Conservation (phyloP, 2,113 vertebrate genomes). For the Stercorarius parasiticus region DNA sequence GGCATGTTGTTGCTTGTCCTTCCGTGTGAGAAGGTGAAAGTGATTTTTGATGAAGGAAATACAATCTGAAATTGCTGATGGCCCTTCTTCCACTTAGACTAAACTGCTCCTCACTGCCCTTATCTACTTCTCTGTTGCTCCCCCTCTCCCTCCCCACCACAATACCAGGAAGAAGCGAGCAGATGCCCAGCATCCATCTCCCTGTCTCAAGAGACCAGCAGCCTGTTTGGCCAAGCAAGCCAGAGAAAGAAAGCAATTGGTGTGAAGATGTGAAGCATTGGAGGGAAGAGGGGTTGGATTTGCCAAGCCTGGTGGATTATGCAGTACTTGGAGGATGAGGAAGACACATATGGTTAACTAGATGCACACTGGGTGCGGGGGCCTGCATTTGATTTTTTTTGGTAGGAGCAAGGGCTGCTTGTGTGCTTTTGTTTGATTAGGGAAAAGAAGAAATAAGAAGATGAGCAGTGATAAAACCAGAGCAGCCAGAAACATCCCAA, state of each 20-base stretch:
- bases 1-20: background rate
- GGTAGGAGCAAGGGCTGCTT: background rate
- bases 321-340: background rate
- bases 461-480: background rate
- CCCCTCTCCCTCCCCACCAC: background rate
- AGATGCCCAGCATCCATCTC: constrained; percentile 18
- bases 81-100: background rate
- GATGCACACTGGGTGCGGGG: background rate
- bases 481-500: background rate
- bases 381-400: background rate
- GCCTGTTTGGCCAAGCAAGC: background rate
- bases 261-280: background rate
- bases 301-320: constrained; percentile 26
- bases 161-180: background rate
- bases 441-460: background rate
- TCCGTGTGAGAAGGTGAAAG: background rate
- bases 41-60: constrained; percentile 1
- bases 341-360: constrained; percentile 11
- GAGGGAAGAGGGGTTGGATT: background rate
- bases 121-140: background rate
- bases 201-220: background rate
- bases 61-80: background rate
- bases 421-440: background rate
- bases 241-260: background rate
- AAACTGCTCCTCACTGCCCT: background rate